Conservation (phyloP, 2,888 invertebrate species). For the Anthrax anthrax region DNA sequence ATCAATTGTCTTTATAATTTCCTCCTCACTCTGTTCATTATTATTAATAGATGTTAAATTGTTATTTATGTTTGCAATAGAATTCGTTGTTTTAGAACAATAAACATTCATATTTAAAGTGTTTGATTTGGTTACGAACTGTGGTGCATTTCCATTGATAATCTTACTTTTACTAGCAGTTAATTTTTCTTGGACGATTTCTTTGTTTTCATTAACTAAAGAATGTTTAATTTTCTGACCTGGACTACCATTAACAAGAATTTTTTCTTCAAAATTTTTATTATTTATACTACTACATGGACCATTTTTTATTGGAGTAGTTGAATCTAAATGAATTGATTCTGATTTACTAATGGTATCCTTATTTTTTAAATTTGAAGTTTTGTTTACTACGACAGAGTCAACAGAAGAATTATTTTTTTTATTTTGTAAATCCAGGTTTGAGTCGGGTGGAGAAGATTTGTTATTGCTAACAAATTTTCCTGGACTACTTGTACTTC, state of each 20-base stretch:
- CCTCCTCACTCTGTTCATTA: constrained; percentile 12
- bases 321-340: not conserved
- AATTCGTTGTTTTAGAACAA: not conserved
- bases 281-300: not conserved
- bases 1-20: constrained; percentile 9
- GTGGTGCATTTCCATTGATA: constrained; percentile 2
- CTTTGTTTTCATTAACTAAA: not conserved
- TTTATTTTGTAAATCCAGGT: constrained; percentile 1
- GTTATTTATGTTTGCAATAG: constrained; percentile 5
- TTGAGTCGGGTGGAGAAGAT: not conserved
- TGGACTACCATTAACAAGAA: constrained; percentile 2
- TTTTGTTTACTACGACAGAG: constrained; percentile 1
- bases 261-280: not conserved
- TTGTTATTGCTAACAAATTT: not conserved
- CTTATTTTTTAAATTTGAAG: not conserved
- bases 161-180: not conserved
- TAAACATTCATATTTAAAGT: not conserved
- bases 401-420: not conserved
- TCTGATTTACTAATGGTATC: not conserved
- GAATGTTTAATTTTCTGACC: constrained; percentile 1
- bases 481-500: constrained; percentile 1
- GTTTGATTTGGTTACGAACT: not conserved
- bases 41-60: constrained; percentile 5
- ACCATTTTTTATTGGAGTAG: not conserved
- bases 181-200: not conserved